Percentiles rank a stretch among this genome's conserved stretches.
phyloP scores from a whole-genome alignment of 2,113 vertebrate genomes.

The Labrus mixtus region DNA sequence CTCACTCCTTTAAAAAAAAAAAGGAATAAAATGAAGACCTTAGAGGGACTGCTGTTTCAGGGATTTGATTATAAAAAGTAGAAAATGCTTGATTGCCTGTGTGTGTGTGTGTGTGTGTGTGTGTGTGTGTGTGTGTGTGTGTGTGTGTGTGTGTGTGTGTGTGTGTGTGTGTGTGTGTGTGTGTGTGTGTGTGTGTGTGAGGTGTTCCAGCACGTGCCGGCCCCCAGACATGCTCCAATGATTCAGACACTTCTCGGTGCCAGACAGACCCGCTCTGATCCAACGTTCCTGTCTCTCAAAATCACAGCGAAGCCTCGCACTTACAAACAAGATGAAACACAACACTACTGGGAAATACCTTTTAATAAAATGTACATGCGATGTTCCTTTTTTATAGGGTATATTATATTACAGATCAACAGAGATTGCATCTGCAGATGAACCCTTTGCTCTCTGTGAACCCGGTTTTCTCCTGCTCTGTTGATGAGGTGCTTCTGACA shows the following conservation, averaged over 20 bases:
- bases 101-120: no score
- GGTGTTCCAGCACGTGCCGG: conserved; percentile 26
- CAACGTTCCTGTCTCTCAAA: conserved; percentile 41
- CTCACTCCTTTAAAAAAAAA: neutral
- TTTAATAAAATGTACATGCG: conserved; percentile 43
- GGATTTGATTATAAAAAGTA: neutral
- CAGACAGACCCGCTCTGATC: conserved; percentile 49
- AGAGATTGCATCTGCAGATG: conserved; percentile 36
- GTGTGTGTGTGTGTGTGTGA: neutral
- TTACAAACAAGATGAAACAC: conserved; percentile 38
- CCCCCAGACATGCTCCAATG: conserved; percentile 46
- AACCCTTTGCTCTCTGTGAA: conserved; percentile 13
- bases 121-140: neutral
- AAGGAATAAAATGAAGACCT: neutral
- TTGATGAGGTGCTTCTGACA: neutral
- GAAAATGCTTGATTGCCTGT: neutral
- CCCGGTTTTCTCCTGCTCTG: neutral
- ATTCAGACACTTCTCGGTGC: conserved; percentile 48
- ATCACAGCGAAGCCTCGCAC: conserved; percentile 14
- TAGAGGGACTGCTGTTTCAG: neutral
- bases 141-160: conserved; percentile 1
- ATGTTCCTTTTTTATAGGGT: conserved; percentile 34
- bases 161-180: neutral
- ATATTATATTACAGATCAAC: conserved; percentile 38
- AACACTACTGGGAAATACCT: conserved; percentile 39